Conservation (phyloP, 2,888 invertebrate species). For the Agrenia bidenticulata region DNA sequence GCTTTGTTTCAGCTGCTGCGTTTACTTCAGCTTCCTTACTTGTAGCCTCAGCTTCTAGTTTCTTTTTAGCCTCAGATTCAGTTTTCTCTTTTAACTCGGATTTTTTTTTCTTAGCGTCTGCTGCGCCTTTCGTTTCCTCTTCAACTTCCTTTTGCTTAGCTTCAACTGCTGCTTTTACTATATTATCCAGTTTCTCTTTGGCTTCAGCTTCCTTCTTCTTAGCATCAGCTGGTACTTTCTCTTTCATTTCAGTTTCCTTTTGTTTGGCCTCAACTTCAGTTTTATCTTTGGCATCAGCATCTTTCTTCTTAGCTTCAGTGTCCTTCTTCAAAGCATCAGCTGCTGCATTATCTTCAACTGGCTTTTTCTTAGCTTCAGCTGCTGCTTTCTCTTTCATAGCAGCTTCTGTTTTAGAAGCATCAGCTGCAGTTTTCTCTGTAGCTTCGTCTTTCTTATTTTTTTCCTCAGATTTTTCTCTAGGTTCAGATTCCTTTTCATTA, state of each 20-base stretch:
- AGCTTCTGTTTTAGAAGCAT: slow-evolving; percentile 47
- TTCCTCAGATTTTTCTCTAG: slow-evolving; percentile 30
- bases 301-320: slow-evolving; percentile 38
- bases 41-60: slow-evolving; percentile 36
- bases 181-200: slow-evolving; percentile 8
- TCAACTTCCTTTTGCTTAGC: neutral
- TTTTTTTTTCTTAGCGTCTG: slow-evolving; percentile 27
- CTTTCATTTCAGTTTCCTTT: slow-evolving; percentile 43
- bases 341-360: slow-evolving; percentile 33
- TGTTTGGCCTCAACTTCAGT: slow-evolving; percentile 30
- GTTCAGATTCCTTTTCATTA: neutral
- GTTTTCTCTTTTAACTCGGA: slow-evolving; percentile 18
- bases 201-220: slow-evolving; percentile 1
- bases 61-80: slow-evolving; percentile 40
- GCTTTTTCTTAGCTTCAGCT: slow-evolving; percentile 34
- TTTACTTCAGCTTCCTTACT: slow-evolving; percentile 40
- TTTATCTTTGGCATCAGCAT: slow-evolving; percentile 19
- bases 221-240: slow-evolving; percentile 33
- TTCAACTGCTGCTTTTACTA: neutral
- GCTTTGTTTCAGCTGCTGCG: slow-evolving; percentile 31
- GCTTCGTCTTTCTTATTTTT: slow-evolving; percentile 44
- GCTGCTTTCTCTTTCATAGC: slow-evolving; percentile 40
- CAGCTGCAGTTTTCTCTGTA: slow-evolving; percentile 41
- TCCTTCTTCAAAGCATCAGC: slow-evolving; percentile 35
- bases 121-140: slow-evolving; percentile 23